phyloP scores from a whole-genome alignment of 2,113 vertebrate genomes.

The Phaethornis superciliosus region DNA sequence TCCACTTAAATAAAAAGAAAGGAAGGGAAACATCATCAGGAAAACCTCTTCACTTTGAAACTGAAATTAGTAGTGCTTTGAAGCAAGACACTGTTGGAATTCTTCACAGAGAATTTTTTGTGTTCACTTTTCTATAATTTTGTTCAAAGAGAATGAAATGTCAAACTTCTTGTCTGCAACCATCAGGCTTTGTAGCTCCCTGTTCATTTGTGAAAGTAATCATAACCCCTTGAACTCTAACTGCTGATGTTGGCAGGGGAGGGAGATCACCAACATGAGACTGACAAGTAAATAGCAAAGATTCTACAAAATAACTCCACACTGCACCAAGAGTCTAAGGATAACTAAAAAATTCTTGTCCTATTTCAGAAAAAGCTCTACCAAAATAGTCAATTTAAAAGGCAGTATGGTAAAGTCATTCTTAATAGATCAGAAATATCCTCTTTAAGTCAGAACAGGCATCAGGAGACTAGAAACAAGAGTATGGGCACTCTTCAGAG shows the following conservation, averaged over 20 bases:
- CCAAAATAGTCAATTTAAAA: neutral
- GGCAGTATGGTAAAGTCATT: neutral
- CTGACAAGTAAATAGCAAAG: neutral
- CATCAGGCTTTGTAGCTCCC: neutral
- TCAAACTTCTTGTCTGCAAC: neutral
- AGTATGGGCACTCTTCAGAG: neutral
- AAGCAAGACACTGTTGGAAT: neutral
- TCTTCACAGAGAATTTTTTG: neutral
- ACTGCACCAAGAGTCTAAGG: neutral
- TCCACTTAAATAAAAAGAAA: neutral
- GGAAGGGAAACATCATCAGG: neutral
- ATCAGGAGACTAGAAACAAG: neutral
- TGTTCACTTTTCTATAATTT: neutral
- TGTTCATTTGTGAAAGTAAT: neutral
- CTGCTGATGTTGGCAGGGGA: neutral
- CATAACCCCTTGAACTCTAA: neutral
- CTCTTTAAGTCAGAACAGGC: neutral
- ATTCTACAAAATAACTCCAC: neutral
- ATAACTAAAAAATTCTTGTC: neutral
- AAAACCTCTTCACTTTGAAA: neutral
- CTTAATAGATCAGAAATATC: neutral
- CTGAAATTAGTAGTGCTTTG: neutral
- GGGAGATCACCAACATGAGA: neutral
- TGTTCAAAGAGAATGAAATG: constrained; percentile 8
- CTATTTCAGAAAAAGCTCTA: neutral